These are phyloP conservation scores for Scolopax bukidnonensis DNA, from an alignment of 2,797 vertebrate species.

Conservation along the genomic window DNA sequence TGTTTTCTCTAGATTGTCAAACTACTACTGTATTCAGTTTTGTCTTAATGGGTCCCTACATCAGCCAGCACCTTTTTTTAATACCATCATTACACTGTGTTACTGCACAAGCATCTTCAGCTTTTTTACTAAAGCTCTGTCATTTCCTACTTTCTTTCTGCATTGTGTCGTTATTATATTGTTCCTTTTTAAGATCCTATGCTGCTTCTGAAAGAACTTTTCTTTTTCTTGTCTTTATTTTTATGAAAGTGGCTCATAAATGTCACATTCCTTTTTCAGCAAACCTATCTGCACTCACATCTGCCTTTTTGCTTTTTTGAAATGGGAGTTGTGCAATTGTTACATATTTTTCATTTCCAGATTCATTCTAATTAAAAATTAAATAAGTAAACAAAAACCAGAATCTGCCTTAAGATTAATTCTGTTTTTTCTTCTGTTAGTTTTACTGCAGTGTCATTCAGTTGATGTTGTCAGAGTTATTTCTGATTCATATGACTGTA, in stretches of 20 bases:
- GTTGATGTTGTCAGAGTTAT: background rate
- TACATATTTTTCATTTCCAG: background rate
- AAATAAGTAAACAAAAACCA: background rate
- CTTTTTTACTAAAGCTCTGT: background rate
- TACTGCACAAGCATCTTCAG: background rate
- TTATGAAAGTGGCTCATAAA: background rate
- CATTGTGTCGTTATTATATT: background rate
- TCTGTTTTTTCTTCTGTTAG: background rate
- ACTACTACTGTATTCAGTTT: background rate
- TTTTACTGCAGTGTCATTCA: background rate
- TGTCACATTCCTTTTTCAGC: background rate
- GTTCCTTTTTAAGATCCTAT: background rate
- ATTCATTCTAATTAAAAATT: background rate
- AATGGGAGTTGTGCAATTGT: background rate
- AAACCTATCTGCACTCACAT: background rate
- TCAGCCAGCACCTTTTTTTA: background rate
- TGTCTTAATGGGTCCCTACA: background rate
- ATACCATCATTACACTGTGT: background rate
- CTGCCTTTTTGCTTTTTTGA: background rate
- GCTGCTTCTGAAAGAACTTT: background rate
- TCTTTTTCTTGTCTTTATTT: background rate
- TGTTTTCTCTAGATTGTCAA: background rate
- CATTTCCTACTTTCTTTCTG: background rate
- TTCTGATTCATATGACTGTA: background rate
- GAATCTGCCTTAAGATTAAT: background rate